Conservation (phyloP, 2,888 invertebrate species). For the Proisotoma minuta region DNA sequence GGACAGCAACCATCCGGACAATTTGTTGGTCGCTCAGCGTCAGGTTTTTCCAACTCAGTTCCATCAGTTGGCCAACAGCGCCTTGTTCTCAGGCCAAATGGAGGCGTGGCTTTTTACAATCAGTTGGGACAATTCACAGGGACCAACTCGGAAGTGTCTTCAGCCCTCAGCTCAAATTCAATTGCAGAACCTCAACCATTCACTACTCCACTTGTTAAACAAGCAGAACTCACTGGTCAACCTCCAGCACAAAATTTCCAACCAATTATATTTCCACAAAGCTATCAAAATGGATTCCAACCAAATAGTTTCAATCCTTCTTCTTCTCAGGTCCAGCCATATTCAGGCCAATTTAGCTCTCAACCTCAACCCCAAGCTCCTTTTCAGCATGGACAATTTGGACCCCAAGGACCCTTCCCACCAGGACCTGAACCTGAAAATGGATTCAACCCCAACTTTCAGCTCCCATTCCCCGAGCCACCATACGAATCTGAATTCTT, state of each 20-base stretch:
- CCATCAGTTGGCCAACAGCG: too few relatives aligned
- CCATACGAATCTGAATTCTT: slow-evolving; percentile 9
- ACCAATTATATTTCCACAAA: too few relatives aligned
- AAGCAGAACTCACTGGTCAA: neutral
- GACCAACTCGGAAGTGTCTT: too few relatives aligned
- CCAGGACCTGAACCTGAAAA: slow-evolving; percentile 1
- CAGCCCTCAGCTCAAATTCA: too few relatives aligned
- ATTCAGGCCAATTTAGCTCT: neutral
- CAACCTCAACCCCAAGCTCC: neutral
- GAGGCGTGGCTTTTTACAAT: too few relatives aligned
- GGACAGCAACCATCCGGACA: too few relatives aligned
- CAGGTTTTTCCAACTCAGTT: too few relatives aligned
- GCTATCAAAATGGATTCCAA: neutral
- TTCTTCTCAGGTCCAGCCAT: too few relatives aligned
- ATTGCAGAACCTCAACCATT: neutral
- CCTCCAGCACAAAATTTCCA: neutral
- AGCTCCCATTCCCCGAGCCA: neutral
- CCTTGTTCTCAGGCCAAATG: too few relatives aligned
- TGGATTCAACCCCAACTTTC: slow-evolving; percentile 7
- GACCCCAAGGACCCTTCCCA: neutral
- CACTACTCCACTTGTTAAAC: neutral
- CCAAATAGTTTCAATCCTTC: neutral
- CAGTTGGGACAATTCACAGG: too few relatives aligned
- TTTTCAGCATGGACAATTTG: neutral
- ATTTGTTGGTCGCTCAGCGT: too few relatives aligned